Percentiles rank a stretch among this genome's conserved stretches.
phyloP scores from a whole-genome alignment of 2,888 invertebrate species.

The Peribatodes rhomboidaria region DNA sequence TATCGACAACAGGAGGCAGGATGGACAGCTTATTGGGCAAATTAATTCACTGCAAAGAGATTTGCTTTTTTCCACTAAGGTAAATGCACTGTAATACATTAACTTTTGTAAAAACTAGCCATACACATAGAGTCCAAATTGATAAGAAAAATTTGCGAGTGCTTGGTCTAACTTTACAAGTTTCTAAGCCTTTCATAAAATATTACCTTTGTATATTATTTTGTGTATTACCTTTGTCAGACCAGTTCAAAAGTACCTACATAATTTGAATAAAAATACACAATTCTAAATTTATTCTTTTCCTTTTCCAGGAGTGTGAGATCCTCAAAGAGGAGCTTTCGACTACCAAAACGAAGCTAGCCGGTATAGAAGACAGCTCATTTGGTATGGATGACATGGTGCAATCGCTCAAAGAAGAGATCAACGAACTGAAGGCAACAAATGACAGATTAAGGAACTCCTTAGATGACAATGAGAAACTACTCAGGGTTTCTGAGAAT shows the following conservation, averaged over 20 bases:
- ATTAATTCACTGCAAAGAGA: constrained; percentile 84
- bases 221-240: too few species aligned
- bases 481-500: constrained; percentile 89
- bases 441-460: constrained; percentile 89
- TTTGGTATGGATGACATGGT: constrained; percentile 91
- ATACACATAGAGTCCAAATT: too few species aligned
- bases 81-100: constrained; percentile 39
- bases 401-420: constrained; percentile 88
- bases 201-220: too few species aligned
- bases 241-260: too few species aligned
- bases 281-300: neutral
- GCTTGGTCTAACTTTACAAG: too few species aligned
- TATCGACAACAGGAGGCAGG: constrained; percentile 91
- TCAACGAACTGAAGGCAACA: constrained; percentile 83
- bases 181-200: too few species aligned
- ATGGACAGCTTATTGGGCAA: constrained; percentile 89
- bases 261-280: too few species aligned
- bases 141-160: too few species aligned
- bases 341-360: constrained; percentile 86
- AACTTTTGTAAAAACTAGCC: too few species aligned
- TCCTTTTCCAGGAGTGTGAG: constrained; percentile 86
- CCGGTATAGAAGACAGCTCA: constrained; percentile 90
- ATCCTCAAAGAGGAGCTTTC: constrained; percentile 88
- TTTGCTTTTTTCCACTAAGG: constrained; percentile 84
- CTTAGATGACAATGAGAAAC: constrained; percentile 88